Percentiles rank a stretch among this genome's conserved stretches.
These are phyloP conservation scores for Arvicanthis niloticus DNA, from an alignment of 2,113 vertebrate species.

Conservation along the genomic window DNA sequence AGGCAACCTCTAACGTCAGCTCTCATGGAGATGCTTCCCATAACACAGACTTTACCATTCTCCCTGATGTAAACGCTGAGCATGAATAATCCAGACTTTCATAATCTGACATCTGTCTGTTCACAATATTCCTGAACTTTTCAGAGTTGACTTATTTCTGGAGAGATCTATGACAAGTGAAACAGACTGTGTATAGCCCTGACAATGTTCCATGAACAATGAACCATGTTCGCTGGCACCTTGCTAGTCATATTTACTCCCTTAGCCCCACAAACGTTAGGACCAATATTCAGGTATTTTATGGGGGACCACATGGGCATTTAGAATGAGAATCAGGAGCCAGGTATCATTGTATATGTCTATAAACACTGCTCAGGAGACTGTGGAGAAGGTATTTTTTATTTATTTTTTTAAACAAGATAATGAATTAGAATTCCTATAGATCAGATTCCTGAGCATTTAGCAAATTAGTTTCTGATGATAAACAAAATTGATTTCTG, in stretches of 20 bases:
- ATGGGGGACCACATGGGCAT: not conserved
- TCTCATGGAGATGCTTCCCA: not conserved
- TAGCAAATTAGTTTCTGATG: conserved; percentile 29
- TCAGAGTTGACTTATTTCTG: not conserved
- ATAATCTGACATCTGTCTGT: not conserved
- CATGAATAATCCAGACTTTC: not conserved
- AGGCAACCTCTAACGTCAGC: not conserved
- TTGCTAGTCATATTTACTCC: not conserved
- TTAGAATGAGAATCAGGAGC: not conserved
- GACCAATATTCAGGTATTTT: not conserved
- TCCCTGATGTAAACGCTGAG: not conserved
- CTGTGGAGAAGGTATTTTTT: not conserved
- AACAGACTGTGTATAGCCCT: too few species aligned
- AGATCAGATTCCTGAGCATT: not conserved
- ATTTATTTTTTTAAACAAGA: not conserved
- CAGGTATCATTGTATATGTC: not conserved
- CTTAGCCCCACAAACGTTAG: not conserved
- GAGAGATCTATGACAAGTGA: not conserved
- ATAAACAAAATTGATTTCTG: not conserved
- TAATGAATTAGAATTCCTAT: not conserved
- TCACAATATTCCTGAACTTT: conserved; percentile 11
- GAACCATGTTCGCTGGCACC: not conserved
- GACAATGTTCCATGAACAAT: not conserved
- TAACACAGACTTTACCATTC: not conserved
- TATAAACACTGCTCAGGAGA: not conserved